phyloP scores from a whole-genome alignment of 2,113 vertebrate species.

The Actenoides lindsayi region DNA sequence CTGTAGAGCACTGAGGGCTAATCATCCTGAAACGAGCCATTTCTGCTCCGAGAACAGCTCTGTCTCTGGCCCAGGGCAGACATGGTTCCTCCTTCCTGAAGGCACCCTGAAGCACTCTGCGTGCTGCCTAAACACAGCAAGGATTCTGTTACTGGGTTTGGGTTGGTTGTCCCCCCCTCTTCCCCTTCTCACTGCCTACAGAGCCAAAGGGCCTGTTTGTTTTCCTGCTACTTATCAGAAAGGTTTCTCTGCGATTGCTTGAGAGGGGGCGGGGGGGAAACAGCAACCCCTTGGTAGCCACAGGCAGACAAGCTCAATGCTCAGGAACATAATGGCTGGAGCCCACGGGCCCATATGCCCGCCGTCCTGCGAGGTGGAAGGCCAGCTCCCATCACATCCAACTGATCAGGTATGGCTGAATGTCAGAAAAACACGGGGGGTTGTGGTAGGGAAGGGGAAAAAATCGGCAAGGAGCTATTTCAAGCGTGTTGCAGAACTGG shows the following conservation, averaged over 20 bases:
- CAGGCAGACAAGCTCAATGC: conserved; percentile 52
- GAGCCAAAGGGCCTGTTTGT: conserved; percentile 65
- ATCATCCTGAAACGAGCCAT: neutral
- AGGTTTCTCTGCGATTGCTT: conserved; percentile 58
- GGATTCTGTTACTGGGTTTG: neutral
- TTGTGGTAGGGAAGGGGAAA: neutral
- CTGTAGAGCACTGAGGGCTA: neutral
- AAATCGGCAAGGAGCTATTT: neutral
- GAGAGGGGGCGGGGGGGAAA: neutral
- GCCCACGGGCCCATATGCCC: conserved; percentile 53
- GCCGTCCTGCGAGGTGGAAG: conserved; percentile 47
- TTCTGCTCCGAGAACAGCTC: neutral
- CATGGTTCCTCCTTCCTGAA: neutral
- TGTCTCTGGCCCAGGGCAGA: neutral
- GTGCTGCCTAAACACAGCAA: neutral
- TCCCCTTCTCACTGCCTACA: conserved; percentile 27
- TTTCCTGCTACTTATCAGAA: conserved; percentile 66
- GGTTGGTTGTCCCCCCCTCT: neutral
- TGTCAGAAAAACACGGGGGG: neutral
- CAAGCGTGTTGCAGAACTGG: conserved; percentile 13
- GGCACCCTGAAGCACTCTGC: neutral
- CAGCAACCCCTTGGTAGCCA: neutral
- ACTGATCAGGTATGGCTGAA: conserved; percentile 62
- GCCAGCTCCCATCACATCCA: conserved; percentile 62
- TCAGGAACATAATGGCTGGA: conserved; percentile 57